These are phyloP conservation scores for Callosobruchus maculatus DNA, from an alignment of 2,888 invertebrate genomes.

Conservation along the genomic window DNA sequence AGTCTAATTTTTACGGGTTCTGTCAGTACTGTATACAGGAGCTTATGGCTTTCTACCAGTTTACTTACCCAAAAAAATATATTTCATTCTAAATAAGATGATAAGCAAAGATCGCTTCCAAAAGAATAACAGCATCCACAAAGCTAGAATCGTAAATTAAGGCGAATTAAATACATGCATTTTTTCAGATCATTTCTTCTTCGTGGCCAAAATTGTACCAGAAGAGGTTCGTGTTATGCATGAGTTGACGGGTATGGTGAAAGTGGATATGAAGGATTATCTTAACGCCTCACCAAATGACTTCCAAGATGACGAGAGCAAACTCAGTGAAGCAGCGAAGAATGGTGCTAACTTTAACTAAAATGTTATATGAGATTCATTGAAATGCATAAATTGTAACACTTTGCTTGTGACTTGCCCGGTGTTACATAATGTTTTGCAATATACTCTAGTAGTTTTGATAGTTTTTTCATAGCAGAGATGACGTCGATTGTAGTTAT, in stretches of 20 bases:
- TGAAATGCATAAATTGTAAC: neutral
- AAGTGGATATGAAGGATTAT: neutral
- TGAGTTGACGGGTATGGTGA: neutral
- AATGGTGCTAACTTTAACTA: too few relatives aligned
- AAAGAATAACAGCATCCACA: neutral
- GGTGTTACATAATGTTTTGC: neutral
- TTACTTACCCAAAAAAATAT: too few relatives aligned
- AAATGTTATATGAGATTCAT: neutral
- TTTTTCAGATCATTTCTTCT: constrained; percentile 68
- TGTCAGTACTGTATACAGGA: too few relatives aligned
- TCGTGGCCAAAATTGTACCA: constrained; percentile 64
- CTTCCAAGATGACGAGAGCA: neutral
- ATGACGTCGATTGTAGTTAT: too few relatives aligned
- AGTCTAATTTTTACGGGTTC: too few relatives aligned
- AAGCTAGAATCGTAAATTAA: too few relatives aligned
- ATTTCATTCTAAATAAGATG: too few relatives aligned
- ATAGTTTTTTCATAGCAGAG: too few relatives aligned
- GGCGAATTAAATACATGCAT: neutral
- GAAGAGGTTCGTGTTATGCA: neutral
- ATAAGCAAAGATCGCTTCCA: too few relatives aligned
- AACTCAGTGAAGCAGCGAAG: neutral
- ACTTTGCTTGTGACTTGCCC: too few relatives aligned
- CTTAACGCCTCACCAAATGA: neutral
- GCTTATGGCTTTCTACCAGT: too few relatives aligned
- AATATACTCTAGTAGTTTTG: neutral